These are phyloP conservation scores for Okapia johnstoni DNA, from an alignment of 2,113 vertebrate species.

Conservation along the genomic window DNA sequence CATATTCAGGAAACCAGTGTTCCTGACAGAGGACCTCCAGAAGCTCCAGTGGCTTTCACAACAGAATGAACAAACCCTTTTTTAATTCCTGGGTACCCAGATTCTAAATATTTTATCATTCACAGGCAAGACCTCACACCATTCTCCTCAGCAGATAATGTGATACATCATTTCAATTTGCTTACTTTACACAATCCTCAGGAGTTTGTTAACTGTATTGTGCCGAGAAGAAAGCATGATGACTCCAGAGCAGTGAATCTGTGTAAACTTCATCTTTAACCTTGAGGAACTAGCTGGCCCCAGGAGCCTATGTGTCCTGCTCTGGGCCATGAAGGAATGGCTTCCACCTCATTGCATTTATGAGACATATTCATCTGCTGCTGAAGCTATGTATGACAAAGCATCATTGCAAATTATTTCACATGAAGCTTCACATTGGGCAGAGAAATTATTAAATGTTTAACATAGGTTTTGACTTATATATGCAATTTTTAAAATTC, in stretches of 20 bases:
- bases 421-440: constrained; percentile 82
- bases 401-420: constrained; percentile 89
- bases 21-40: neutral
- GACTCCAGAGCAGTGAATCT: constrained; percentile 81
- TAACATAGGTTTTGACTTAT: constrained; percentile 89
- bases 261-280: constrained; percentile 75
- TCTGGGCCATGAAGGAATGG: constrained; percentile 72
- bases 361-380: constrained; percentile 83
- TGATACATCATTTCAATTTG: constrained; percentile 84
- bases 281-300: constrained; percentile 78
- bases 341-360: constrained; percentile 75
- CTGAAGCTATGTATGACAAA: constrained; percentile 83
- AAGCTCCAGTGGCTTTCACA: neutral
- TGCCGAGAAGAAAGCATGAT: constrained; percentile 86
- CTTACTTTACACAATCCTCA: constrained; percentile 87
- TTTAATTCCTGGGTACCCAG: constrained; percentile 83
- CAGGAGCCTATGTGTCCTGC: constrained; percentile 73
- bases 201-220: constrained; percentile 84
- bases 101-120: constrained; percentile 80
- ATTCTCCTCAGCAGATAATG: constrained; percentile 82
- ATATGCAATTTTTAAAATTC: constrained; percentile 86
- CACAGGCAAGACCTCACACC: constrained; percentile 84
- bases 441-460: constrained; percentile 90
- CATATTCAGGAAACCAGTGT: neutral
- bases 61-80: constrained; percentile 81